Evolutionary conservation across 2,797 vertebrate genomes (phyloP), one percentile per base, ranked within the genome.

Genomic region (Cyclura pinguis): DNA sequence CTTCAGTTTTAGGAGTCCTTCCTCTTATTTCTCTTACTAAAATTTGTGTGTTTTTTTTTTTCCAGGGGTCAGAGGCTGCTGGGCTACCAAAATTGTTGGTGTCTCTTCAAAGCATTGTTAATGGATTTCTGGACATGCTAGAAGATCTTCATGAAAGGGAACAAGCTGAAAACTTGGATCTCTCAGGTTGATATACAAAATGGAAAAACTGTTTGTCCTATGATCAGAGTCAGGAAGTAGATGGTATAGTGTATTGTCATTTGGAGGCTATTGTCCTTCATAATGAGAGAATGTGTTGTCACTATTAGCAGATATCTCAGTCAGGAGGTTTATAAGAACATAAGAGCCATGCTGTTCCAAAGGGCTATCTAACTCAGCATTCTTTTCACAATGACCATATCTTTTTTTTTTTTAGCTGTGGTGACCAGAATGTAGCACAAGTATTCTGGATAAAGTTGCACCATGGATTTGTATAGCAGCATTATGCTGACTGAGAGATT

Each of bases 101-200:
- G 0, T 97, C 97, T 86, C 98, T 98, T 93, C 95, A 95, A 84
- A 95, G 95, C 13, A 93, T 94, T 6, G 96, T 97, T 84, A 95
- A 92, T 32, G 96, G 96, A 92, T 97, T 99, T 98, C 96, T 98
- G 96, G 96, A 94, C 52, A 97, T 97, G 27, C 91, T 98, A 80
- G 97, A 93, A 69, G 97, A 96, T 90, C 94, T 98, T 32, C 90
- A 94, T 0, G 88, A 94, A 1, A 91, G 90, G 82, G 98, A 98
- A 35, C 96, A 90, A 80, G 90, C 85, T 0, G 95, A 97, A 87
- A 97, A 97, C 91, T 90, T 98, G 1, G 94, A 97, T n/a, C 95
- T 98, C 96, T 96, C 98, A 85, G 98, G 99, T 99, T 85, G 95
- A 90, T 96, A 42, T 16, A 13, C 12, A 69, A 32, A 3, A 2